Evolutionary conservation across 2,888 invertebrate species (phyloP).

Genomic region (Sphaeridia pumilis): DNA sequence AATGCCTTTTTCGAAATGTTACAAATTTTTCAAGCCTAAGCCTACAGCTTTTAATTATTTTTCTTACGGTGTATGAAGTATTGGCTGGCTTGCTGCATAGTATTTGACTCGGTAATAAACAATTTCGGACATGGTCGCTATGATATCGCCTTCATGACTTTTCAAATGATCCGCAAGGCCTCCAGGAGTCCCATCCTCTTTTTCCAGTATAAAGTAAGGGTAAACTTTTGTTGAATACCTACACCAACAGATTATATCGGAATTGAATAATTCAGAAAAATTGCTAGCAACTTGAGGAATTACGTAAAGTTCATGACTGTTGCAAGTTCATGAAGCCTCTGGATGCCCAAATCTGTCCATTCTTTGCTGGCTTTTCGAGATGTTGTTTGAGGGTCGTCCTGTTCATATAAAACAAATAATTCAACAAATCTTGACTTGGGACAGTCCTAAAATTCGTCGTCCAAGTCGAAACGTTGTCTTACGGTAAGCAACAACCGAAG

Average conservation of each 20-base stretch:
- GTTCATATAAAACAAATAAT: neutral
- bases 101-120: neutral
- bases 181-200: neutral
- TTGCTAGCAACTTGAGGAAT: too few species aligned
- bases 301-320: neutral
- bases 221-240: too few species aligned
- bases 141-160: neutral
- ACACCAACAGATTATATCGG: too few species aligned
- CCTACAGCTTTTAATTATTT: neutral
- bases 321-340: neutral
- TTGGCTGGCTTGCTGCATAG: neutral
- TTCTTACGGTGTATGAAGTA: neutral
- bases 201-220: neutral
- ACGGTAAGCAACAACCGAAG: neutral
- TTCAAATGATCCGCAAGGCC: constrained; percentile 5
- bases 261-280: neutral
- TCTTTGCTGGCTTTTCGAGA: neutral
- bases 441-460: neutral
- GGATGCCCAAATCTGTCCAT: neutral
- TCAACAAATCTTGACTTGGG: neutral
- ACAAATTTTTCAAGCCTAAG: too few species aligned
- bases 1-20: too few species aligned
- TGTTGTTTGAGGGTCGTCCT: too few species aligned
- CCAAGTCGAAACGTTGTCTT: neutral
- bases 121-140: neutral